Percentiles rank a stretch among this genome's conserved stretches.
Evolutionary conservation across 2,797 vertebrate species (phyloP).

Genomic region (Alectoris magna): DNA sequence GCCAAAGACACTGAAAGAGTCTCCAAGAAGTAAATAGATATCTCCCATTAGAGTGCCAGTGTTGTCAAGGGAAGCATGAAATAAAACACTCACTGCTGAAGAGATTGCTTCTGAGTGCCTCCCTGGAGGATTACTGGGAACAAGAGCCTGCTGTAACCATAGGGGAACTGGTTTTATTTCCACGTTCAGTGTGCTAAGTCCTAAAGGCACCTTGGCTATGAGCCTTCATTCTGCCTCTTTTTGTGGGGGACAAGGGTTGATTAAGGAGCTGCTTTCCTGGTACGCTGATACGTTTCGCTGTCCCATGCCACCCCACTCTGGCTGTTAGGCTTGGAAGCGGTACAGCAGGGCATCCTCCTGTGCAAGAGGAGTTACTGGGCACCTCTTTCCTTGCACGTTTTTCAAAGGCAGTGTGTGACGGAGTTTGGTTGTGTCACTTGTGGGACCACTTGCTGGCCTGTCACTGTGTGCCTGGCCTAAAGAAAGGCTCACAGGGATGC

Average conservation of each 20-base stretch:
- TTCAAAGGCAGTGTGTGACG: neutral
- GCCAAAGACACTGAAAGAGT: neutral
- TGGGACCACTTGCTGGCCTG: neutral
- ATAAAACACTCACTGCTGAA: neutral
- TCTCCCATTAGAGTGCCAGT: neutral
- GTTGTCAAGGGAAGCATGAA: neutral
- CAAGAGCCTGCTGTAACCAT: neutral
- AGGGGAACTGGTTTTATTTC: neutral
- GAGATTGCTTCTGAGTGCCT: rapidly evolving
- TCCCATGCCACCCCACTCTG: rapidly evolving
- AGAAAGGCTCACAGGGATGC: neutral
- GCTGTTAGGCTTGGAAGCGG: neutral
- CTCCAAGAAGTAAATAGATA: conserved; percentile 32
- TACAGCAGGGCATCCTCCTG: neutral
- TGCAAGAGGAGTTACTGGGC: rapidly evolving
- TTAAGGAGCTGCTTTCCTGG: neutral
- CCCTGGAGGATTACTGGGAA: neutral
- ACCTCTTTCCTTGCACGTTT: neutral
- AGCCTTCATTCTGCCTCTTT: neutral
- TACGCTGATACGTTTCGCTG: neutral
- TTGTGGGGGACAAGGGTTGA: neutral
- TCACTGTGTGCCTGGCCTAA: too few species aligned
- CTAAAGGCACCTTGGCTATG: neutral
- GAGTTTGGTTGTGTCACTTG: neutral
- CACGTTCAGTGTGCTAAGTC: rapidly evolving